Conservation (phyloP, 64 coral and sea anemone genomes). For the Pachyseris speciosa region DNA sequence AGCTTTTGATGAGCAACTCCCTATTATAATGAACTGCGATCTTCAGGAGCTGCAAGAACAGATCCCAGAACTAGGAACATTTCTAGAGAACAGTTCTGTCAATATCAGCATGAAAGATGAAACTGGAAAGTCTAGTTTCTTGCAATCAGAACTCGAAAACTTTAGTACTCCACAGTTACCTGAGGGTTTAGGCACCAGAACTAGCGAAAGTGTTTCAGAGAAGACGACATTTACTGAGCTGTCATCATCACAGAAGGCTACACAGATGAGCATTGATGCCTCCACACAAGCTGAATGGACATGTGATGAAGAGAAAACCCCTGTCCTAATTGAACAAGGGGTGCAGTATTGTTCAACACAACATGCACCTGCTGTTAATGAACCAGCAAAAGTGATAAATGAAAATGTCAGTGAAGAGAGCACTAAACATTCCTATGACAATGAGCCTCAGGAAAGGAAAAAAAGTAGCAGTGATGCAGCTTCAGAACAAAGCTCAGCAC, state of each 20-base stretch:
- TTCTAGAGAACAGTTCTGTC: slow-evolving; percentile 58
- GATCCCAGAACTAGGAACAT: slow-evolving; percentile 65
- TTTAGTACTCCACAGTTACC: slow-evolving; percentile 13
- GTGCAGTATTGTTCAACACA: neutral
- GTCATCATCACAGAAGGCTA: slow-evolving; percentile 46
- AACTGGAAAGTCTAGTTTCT: slow-evolving; percentile 28
- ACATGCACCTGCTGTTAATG: neutral
- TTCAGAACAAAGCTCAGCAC: slow-evolving; percentile 65
- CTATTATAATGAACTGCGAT: slow-evolving; percentile 83
- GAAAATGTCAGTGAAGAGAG: neutral
- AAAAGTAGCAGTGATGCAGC: slow-evolving; percentile 70
- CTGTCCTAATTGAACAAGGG: neutral
- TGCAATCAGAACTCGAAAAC: slow-evolving; percentile 38
- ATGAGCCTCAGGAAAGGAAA: neutral
- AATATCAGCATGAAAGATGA: slow-evolving; percentile 83
- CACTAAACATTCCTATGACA: neutral
- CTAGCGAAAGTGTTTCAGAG: slow-evolving; percentile 18
- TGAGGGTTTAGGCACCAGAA: slow-evolving; percentile 5
- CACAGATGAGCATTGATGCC: slow-evolving; percentile 75
- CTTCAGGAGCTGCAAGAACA: slow-evolving; percentile 62
- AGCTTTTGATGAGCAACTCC: slow-evolving; percentile 73
- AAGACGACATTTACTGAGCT: neutral
- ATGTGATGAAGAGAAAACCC: neutral
- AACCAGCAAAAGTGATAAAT: neutral
- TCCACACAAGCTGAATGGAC: slow-evolving; percentile 61